Conservation (phyloP, 2,797 vertebrate species). For the Leptodactylus fallax region DNA sequence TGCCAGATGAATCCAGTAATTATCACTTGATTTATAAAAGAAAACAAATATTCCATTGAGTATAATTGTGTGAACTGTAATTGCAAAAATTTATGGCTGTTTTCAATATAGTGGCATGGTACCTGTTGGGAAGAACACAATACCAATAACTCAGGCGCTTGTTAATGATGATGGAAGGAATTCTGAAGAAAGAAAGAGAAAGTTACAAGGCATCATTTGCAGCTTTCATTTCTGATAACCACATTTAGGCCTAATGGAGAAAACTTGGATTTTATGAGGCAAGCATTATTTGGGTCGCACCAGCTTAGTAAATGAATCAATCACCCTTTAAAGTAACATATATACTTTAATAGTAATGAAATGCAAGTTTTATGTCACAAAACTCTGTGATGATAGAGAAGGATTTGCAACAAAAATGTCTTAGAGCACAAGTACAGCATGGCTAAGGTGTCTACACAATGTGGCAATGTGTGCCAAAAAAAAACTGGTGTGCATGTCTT, state of each 20-base stretch:
- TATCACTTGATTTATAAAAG: constrained; percentile 60
- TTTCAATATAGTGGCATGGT: constrained; percentile 31
- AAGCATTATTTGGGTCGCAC: background rate
- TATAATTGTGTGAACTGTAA: constrained; percentile 42
- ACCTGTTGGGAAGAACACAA: constrained; percentile 12
- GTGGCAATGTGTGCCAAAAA: too few species aligned
- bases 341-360: background rate
- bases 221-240: background rate
- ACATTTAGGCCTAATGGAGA: background rate
- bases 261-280: background rate
- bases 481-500: too few species aligned
- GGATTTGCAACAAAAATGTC: background rate
- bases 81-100: constrained; percentile 47
- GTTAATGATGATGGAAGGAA: constrained; percentile 18
- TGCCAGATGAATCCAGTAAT: constrained; percentile 47
- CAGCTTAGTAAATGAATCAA: background rate
- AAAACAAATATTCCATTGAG: constrained; percentile 49
- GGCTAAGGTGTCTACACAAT: too few species aligned
- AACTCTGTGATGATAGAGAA: background rate
- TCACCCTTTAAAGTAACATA: background rate
- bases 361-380: background rate
- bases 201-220: background rate
- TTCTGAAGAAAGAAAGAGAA: background rate
- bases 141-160: background rate
- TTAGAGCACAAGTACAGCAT: too few species aligned